Percentiles rank a stretch among this genome's conserved stretches.
These are phyloP conservation scores for Carcina quercana DNA, from an alignment of 2,888 invertebrate species.

Conservation along the genomic window DNA sequence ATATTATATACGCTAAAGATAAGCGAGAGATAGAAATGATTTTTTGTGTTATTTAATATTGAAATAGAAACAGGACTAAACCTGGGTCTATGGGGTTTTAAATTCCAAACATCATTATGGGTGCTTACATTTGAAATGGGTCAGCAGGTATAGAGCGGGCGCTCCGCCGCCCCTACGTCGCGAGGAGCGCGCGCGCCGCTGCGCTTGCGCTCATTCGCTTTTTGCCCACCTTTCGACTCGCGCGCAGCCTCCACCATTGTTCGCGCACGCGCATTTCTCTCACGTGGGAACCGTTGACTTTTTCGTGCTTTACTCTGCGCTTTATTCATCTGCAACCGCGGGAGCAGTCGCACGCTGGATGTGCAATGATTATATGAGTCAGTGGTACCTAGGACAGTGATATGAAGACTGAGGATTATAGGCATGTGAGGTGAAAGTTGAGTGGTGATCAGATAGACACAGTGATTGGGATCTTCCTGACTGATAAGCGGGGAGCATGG, in stretches of 20 bases:
- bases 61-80: slow-evolving; percentile 8
- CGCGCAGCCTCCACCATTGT: slow-evolving; percentile 65
- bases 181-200: slow-evolving; percentile 15
- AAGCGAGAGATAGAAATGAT: too few relatives aligned
- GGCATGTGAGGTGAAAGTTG: slow-evolving; percentile 51
- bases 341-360: slow-evolving; percentile 42
- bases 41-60: too few relatives aligned
- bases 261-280: slow-evolving; percentile 59
- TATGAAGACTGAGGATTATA: slow-evolving; percentile 43
- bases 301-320: slow-evolving; percentile 53
- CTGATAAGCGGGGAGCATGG: slow-evolving; percentile 53
- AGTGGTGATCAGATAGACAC: slow-evolving; percentile 59
- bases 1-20: too few relatives aligned
- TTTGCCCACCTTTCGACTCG: slow-evolving; percentile 72
- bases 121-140: slow-evolving; percentile 49
- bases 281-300: slow-evolving; percentile 61
- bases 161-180: slow-evolving; percentile 10
- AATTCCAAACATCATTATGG: slow-evolving; percentile 29
- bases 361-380: slow-evolving; percentile 23
- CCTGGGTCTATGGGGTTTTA: slow-evolving; percentile 19
- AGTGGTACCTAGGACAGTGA: slow-evolving; percentile 29
- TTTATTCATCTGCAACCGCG: slow-evolving; percentile 40
- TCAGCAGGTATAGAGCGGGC: slow-evolving; percentile 52
- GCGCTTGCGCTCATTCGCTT: slow-evolving; percentile 59
- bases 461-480: slow-evolving; percentile 45